phyloP scores from a whole-genome alignment of 2,888 invertebrate species.

The Andrena hattorfiana region DNA sequence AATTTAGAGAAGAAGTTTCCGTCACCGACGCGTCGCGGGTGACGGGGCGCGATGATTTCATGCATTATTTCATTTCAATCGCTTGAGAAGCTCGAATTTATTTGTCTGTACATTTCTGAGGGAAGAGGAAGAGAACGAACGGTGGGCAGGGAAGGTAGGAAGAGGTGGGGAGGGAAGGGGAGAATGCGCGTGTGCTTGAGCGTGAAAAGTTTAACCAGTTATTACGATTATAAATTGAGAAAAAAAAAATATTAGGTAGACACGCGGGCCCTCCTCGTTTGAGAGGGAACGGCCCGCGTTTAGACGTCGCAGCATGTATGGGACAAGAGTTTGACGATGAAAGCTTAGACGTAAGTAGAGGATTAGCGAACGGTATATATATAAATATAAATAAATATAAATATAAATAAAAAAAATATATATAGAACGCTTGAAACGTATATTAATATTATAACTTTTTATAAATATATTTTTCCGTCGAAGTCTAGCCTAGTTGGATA shows the following conservation, averaged over 20 bases:
- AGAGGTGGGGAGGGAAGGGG: slow-evolving; percentile 31
- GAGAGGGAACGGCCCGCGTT: slow-evolving; percentile 26
- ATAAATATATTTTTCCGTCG: slow-evolving; percentile 85
- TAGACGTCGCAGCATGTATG: slow-evolving; percentile 69
- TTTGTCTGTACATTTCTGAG: slow-evolving; percentile 72
- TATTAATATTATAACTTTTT: slow-evolving; percentile 84
- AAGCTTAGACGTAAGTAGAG: slow-evolving; percentile 80
- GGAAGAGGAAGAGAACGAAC: slow-evolving; percentile 14
- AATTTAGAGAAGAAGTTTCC: slow-evolving; percentile 15
- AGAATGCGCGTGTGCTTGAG: slow-evolving; percentile 55
- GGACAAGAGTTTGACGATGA: slow-evolving; percentile 72
- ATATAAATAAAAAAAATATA: slow-evolving; percentile 73
- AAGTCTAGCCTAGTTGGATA: slow-evolving; percentile 84
- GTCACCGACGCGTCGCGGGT: slow-evolving; percentile 40
- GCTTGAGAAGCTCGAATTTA: slow-evolving; percentile 66
- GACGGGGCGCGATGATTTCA: slow-evolving; percentile 62
- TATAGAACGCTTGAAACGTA: slow-evolving; percentile 84
- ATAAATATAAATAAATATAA: slow-evolving; percentile 72
- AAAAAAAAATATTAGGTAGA: slow-evolving; percentile 58
- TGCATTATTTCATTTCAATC: slow-evolving; percentile 77
- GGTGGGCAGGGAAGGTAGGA: slow-evolving; percentile 37
- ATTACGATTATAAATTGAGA: slow-evolving; percentile 67
- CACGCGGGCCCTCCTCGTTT: slow-evolving; percentile 38
- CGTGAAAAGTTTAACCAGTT: slow-evolving; percentile 69
- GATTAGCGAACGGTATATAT: slow-evolving; percentile 77